These are phyloP conservation scores for Bettongia penicillata DNA, from an alignment of 2,113 vertebrate species.

Conservation along the genomic window DNA sequence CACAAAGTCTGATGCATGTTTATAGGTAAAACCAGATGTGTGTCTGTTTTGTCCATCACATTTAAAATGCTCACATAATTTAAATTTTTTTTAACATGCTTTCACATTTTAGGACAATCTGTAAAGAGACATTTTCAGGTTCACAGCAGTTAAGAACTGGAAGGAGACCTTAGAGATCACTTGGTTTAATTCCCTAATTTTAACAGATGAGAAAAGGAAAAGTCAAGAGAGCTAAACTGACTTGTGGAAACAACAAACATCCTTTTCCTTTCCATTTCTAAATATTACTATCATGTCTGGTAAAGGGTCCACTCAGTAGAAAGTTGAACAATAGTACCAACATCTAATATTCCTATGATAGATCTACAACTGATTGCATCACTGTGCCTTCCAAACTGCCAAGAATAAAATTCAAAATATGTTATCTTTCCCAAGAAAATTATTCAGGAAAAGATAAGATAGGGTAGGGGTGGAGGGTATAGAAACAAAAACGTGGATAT, in stretches of 20 bases:
- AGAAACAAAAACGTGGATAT: background rate
- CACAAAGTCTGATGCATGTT: background rate
- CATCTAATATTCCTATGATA: constrained; percentile 16
- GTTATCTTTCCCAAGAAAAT: background rate
- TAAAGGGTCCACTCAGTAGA: constrained; percentile 10
- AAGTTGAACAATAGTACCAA: constrained; percentile 7
- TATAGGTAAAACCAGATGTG: background rate
- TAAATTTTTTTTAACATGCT: constrained; percentile 12
- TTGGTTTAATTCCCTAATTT: background rate
- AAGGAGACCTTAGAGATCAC: background rate
- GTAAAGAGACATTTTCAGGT: background rate
- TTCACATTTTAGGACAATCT: constrained; percentile 15
- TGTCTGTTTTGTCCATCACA: constrained; percentile 3
- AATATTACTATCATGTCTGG: constrained; percentile 22
- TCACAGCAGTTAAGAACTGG: background rate
- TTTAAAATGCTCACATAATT: constrained; percentile 27
- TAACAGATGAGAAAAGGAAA: constrained; percentile 15
- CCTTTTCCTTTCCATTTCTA: constrained; percentile 15
- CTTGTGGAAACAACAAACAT: background rate
- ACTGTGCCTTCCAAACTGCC: background rate
- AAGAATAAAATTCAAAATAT: background rate
- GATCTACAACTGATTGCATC: background rate
- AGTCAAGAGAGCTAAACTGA: constrained; percentile 35
- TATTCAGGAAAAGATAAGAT: background rate
- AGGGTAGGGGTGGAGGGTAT: too few relatives aligned